Base-by-base conservation (phyloP, 2,113 vertebrate genomes). In the Erinaceus europaeus region DNA sequence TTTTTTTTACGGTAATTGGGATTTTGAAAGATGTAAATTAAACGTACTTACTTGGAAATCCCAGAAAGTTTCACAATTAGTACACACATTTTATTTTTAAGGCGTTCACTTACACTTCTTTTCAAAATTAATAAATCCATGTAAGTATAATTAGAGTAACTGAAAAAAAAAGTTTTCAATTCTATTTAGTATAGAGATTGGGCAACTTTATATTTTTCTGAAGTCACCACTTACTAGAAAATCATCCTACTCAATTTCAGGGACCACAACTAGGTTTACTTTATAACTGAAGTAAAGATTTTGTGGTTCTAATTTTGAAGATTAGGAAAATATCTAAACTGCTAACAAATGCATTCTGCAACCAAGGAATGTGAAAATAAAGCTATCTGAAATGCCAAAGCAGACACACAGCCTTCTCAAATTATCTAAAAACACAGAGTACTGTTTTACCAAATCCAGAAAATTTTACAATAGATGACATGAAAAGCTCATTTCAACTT, bases 61-160 rank as follows among this genome's bases (percentile, higher is more conserved):
- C 91, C 94, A 94, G 94, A 89, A 89, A 94, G 90, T 95, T 94
- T 95, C 94, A 93, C 77, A 93, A 95, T 96, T 94, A 94, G 89
- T 95, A 74, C 38, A 52, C 68, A 53, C 36, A 57, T 89, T 92
- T 95, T 90, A 86, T 90, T 93, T 89, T 91, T 68, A 88, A 88
- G 44, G 42, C 46, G 44, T 68, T 80, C 46, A 21, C 25, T 91
- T 50, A 90, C 42, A 69, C 64, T 89, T 91, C 53, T 87, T 93
- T 90, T 95, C 89, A 88, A 89, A 89, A 67, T 88, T 87, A 88
- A 91, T 88, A 73, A 62, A 84, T 12, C 74, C 73, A 86, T 57
- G 68, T 75, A 82, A 89, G 53, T 90, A 69, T 34, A 79, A 77
- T 89, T 57, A 90, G 52, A 84, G 67, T 68, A 87, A 50, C 72